These are phyloP conservation scores for Struthio camelus DNA, from an alignment of 2,113 vertebrate species.

Conservation along the genomic window DNA sequence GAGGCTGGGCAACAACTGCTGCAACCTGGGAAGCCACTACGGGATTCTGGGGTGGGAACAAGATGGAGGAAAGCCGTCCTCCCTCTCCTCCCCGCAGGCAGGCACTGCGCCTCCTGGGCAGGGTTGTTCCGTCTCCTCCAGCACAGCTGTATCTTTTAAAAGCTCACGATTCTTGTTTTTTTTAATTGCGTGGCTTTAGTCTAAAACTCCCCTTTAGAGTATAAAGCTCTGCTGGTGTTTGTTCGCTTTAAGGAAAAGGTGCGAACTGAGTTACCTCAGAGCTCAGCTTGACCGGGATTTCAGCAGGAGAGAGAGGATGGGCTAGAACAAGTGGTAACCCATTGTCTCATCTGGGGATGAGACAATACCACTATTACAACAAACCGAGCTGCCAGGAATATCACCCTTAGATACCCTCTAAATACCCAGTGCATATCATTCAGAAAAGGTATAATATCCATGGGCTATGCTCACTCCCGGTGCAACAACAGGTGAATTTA, in stretches of 20 bases:
- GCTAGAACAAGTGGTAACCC: no score
- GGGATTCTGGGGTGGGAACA: neutral
- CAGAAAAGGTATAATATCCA: neutral
- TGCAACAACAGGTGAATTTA: no score
- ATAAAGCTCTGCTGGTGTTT: neutral
- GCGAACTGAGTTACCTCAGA: neutral
- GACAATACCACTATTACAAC: neutral
- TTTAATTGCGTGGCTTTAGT: accelerated
- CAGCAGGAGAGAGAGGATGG: no score
- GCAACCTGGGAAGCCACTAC: neutral
- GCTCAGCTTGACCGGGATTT: neutral
- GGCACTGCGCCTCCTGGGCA: neutral
- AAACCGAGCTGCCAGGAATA: neutral
- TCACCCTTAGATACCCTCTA: neutral
- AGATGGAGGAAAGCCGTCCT: accelerated
- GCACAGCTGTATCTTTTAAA: neutral
- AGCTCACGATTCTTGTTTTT: neutral
- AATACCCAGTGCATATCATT: neutral
- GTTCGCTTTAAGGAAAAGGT: neutral
- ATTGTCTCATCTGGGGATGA: no score
- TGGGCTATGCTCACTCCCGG: neutral
- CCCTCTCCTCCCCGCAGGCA: accelerated
- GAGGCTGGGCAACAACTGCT: neutral
- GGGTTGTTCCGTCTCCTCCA: accelerated
- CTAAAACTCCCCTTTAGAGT: neutral